Base-by-base conservation (phyloP, 1,140 invertebrate genomes). In the Brachionus sp. region DNA sequence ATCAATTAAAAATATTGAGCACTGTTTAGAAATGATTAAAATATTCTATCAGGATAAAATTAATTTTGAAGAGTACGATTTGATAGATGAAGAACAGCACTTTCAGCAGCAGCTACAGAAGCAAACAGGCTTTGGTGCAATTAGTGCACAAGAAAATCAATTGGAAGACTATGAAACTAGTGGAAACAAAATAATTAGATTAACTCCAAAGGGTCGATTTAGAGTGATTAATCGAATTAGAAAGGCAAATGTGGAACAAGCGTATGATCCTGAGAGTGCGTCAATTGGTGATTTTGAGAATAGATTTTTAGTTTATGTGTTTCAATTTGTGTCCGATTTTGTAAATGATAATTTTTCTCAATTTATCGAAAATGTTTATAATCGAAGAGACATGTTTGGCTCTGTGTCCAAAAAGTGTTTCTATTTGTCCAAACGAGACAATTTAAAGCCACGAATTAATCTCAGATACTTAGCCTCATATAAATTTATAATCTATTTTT, bases 401-500 rank as follows among this genome's bases (percentile, higher is more conserved):
- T 62, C 2, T 5, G 19, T 80, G n/a, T 13, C 46, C 12, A 57
- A 44, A 66, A 57, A 80, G 16, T 80, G 29, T 25, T 62, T 80
- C 12, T 80, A 80, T 19, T 4, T 62, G 4, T 42, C 77, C 7
- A 80, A 66, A 9, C 16, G 29, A 62, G 37, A 78, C 16, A 23
- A 4, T 10, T 35, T n/a, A 6, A 78, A 44, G 57, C 46, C 77
- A 39, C 13, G 23, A 39, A 6, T 80, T 6, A 57, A 29, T 44
- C 29, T 80, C 19, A 39, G 77, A 80, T 35, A 39, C 16, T 19
- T 66, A 9, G 77, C 77, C 13, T 80, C 77, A 1, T 62, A 80
- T 29, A 80, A 80, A 80, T 80, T 80, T 80, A 33, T 80, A 29
- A 42, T 80, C 39, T 80, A 80, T 62, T 80, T 80, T 80, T 66